phyloP scores from a whole-genome alignment of 1,140 invertebrate species.

The Papilio machaon region DNA sequence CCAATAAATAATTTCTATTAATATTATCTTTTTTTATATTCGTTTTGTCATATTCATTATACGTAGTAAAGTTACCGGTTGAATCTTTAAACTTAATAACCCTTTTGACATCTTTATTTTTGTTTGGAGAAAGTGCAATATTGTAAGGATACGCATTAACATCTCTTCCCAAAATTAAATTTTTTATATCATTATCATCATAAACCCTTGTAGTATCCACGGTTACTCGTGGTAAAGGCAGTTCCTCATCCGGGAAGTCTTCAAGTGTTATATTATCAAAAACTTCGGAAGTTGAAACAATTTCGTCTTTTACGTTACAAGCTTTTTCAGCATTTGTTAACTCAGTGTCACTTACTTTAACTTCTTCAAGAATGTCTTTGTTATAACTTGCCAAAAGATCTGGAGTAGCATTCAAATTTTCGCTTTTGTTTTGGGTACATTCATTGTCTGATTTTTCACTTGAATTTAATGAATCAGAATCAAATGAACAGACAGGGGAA shows the following conservation, averaged over 20 bases:
- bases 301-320: conserved; percentile 30
- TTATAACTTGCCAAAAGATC: conserved; percentile 67
- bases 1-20: conserved; percentile 9
- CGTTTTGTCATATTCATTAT: not conserved
- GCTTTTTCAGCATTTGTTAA: conserved; percentile 20
- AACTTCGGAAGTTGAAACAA: conserved; percentile 24
- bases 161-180: conserved; percentile 69
- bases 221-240: conserved; percentile 59
- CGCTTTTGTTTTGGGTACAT: conserved; percentile 55
- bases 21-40: not conserved
- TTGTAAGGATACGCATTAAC: conserved; percentile 70
- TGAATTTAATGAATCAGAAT: conserved; percentile 72
- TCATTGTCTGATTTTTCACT: conserved; percentile 63
- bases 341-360: conserved; percentile 40
- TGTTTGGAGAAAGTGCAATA: conserved; percentile 64
- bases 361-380: conserved; percentile 38
- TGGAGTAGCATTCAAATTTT: conserved; percentile 53
- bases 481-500: conserved; percentile 73
- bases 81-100: conserved; percentile 64
- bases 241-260: conserved; percentile 65
- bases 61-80: conserved; percentile 8
- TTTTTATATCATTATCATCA: conserved; percentile 60
- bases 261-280: conserved; percentile 42
- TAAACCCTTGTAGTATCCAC: conserved; percentile 45
- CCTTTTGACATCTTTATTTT: conserved; percentile 56